These are phyloP conservation scores for Haemorhous mexicanus DNA, from an alignment of 2,113 vertebrate genomes.

Conservation along the genomic window DNA sequence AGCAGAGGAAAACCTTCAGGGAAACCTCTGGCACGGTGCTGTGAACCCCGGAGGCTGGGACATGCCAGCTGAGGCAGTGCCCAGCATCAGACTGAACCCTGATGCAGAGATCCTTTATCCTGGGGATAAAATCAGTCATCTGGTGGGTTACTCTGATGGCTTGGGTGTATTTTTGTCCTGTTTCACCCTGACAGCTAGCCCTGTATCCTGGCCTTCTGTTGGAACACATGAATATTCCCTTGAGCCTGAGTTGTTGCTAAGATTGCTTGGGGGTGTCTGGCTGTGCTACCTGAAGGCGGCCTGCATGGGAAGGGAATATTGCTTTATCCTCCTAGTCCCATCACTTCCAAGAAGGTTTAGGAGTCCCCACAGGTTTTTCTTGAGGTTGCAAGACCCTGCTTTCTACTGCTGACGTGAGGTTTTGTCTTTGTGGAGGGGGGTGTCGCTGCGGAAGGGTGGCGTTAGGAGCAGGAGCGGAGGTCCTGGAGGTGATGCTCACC, in stretches of 20 bases:
- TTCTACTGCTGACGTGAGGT: rapidly evolving
- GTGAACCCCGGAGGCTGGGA: background rate
- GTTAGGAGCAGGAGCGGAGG: background rate
- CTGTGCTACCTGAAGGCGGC: background rate
- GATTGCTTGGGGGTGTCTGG: background rate
- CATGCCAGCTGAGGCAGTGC: rapidly evolving
- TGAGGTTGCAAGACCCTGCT: background rate
- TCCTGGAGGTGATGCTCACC: background rate
- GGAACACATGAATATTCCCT: background rate
- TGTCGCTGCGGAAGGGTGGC: background rate
- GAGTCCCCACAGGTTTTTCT: background rate
- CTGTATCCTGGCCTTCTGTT: background rate
- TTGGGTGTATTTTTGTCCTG: background rate
- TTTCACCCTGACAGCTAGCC: background rate
- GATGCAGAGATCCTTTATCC: background rate
- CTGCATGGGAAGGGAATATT: background rate
- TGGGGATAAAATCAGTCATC: background rate
- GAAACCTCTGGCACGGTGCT: background rate
- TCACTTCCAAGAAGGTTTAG: background rate
- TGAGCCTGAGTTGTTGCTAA: background rate
- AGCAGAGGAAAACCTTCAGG: background rate
- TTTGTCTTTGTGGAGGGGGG: background rate
- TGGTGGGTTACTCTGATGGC: background rate
- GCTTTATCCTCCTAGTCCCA: background rate
- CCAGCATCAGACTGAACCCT: background rate